Percentiles rank a stretch among this genome's conserved stretches.
These are phyloP conservation scores for Connochaetes taurinus DNA, from an alignment of 2,113 vertebrate species.

Conservation along the genomic window DNA sequence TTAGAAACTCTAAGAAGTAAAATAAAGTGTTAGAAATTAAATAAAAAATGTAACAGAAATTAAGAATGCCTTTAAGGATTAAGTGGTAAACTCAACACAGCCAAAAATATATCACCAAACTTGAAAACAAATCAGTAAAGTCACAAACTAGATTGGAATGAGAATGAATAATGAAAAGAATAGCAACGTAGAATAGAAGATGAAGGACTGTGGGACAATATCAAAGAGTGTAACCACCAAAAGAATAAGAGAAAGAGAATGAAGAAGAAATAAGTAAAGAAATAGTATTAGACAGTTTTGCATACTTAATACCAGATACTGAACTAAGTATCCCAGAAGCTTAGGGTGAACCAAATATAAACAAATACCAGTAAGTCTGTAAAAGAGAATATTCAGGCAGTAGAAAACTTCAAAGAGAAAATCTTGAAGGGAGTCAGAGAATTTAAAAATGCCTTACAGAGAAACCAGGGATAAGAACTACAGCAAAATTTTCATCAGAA, in stretches of 20 bases:
- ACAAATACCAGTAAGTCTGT: background rate
- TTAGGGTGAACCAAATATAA: background rate
- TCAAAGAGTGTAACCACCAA: background rate
- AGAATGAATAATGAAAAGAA: background rate
- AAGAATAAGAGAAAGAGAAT: background rate
- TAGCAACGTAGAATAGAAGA: rapidly evolving
- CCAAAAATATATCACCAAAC: background rate
- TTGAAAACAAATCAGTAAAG: background rate
- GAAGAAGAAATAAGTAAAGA: background rate
- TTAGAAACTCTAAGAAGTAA: background rate
- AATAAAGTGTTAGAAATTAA: background rate
- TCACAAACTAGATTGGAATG: background rate
- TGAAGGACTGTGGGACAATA: background rate
- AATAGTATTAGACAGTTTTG: background rate
- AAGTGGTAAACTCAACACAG: background rate
- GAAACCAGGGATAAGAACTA: background rate
- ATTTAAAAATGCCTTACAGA: background rate
- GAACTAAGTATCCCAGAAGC: background rate
- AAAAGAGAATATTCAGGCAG: background rate
- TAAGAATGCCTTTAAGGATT: background rate
- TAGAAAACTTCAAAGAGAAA: background rate
- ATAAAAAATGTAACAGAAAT: background rate
- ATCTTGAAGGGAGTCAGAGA: background rate
- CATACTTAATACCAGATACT: background rate
- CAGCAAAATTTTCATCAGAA: background rate